Evolutionary conservation across 2,888 invertebrate species (phyloP).

Genomic region (Mactromeris polynyma): DNA sequence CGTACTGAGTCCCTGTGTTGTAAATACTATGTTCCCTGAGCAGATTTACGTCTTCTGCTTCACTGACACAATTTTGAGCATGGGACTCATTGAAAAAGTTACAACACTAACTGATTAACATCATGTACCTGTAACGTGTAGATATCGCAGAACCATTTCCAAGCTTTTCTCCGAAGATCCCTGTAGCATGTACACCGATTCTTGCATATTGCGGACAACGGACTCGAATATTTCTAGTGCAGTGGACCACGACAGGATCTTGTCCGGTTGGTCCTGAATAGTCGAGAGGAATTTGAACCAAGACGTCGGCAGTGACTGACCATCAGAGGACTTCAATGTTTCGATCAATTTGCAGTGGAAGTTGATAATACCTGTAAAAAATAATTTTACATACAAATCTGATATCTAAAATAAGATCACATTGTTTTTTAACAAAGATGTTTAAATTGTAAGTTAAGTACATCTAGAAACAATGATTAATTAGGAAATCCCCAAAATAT

Average conservation of each 20-base stretch:
- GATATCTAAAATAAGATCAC: background rate
- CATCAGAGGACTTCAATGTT: constrained; percentile 71
- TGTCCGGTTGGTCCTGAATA: constrained; percentile 77
- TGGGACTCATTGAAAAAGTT: too few relatives aligned
- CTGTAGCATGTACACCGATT: constrained; percentile 79
- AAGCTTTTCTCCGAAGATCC: constrained; percentile 81
- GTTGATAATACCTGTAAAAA: constrained; percentile 65
- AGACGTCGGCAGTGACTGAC: constrained; percentile 75
- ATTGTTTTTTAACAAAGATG: too few relatives aligned
- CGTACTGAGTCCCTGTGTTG: too few relatives aligned
- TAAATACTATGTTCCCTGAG: too few relatives aligned
- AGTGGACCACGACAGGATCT: constrained; percentile 76
- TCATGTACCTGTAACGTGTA: constrained; percentile 70
- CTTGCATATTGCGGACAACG: constrained; percentile 73
- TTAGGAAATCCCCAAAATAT: too few relatives aligned
- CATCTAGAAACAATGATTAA: too few relatives aligned
- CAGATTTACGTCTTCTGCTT: too few relatives aligned
- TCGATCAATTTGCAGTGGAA: constrained; percentile 67
- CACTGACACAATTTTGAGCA: too few relatives aligned
- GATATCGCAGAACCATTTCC: constrained; percentile 79
- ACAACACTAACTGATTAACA: too few relatives aligned
- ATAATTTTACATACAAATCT: background rate
- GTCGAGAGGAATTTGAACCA: constrained; percentile 80
- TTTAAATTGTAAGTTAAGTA: too few relatives aligned
- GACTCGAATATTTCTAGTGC: constrained; percentile 75